These are phyloP conservation scores for Harpagoxenus sublaevis DNA, from an alignment of 2,888 invertebrate genomes.

Conservation along the genomic window DNA sequence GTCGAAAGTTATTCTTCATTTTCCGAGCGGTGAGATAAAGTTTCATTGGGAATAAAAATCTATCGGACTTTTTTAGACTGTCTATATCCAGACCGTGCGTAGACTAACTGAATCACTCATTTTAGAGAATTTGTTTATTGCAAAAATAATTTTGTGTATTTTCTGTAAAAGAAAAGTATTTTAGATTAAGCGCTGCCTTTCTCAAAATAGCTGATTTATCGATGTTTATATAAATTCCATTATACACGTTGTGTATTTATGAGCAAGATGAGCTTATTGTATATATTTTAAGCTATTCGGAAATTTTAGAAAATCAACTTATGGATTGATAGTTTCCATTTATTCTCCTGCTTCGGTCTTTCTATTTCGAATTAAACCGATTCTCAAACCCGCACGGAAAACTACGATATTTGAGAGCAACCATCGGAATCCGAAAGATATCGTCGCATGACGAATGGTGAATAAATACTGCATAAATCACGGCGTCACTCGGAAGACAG, in stretches of 20 bases:
- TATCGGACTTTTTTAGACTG: not conserved
- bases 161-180: not conserved
- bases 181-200: not conserved
- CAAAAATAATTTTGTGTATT: not conserved
- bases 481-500: slow-evolving; percentile 33
- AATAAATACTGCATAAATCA: slow-evolving; percentile 53
- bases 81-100: not conserved
- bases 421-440: slow-evolving; percentile 19
- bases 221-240: not conserved
- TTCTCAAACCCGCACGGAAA: not conserved
- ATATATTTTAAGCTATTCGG: not conserved
- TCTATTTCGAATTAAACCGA: not conserved
- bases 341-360: not conserved
- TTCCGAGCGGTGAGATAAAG: not conserved
- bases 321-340: not conserved
- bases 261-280: not conserved
- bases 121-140: not conserved
- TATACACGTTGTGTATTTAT: not conserved
- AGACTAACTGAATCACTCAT: slow-evolving; percentile 1
- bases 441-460: slow-evolving; percentile 27
- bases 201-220: not conserved
- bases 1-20: slow-evolving; percentile 7
- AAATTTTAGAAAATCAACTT: slow-evolving; percentile 7
- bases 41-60: slow-evolving; percentile 7
- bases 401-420: not conserved